Evolutionary conservation across 2,888 invertebrate genomes (phyloP), one percentile per base, ranked within the genome.

Genomic region (Coremacera marginata): DNA sequence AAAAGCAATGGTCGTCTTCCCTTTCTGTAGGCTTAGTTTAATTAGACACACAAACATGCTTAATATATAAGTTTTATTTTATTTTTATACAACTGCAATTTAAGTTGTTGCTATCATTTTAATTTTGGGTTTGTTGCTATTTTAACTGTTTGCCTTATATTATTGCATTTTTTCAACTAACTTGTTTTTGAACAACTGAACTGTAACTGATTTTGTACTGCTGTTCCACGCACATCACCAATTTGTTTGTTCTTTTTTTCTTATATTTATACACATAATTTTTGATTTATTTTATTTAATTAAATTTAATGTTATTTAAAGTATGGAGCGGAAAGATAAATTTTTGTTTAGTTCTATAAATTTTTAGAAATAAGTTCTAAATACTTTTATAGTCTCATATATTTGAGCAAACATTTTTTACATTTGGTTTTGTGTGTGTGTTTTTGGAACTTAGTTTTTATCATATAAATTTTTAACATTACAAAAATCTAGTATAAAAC

Each of bases 151-250:
- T 11, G 44, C 44, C 44, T 44, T 44, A 44, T 1, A 37, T 37
- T 37, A 37, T 37, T 37, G 37, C 44, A 44, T 44, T 11, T 44
- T 44, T 11, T 44, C 44, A 8, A 11, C 27, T 27, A 22, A 27
- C 14, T 51, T 62, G 16, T 25, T 77, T 75, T 65, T 65, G 75
- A 70, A 67, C 67, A 78, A 75, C 75, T 72, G 75, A 76, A 73
- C 72, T 57, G 16, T 65, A 74, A 70, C 75, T 72, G 62, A 57
- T 70, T 79, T 79, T 79, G 79, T 77, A 79, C 77, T 77, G 72
- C 75, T 65, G 75, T 75, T 77, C 62, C 72, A 25, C 65, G 71
- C 76, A 52, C 75, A 14, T 27, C 55, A 49, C 14, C n/a, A 9
- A 22, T 72, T 68, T 51, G 51, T 52, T 16, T n/a, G 34, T 19